Evolutionary conservation across 35 echinoderm and acorn worm genomes (phyloP), one percentile per base, ranked within the genome.

Genomic region (Strongylocentrotus purpuratus): DNA sequence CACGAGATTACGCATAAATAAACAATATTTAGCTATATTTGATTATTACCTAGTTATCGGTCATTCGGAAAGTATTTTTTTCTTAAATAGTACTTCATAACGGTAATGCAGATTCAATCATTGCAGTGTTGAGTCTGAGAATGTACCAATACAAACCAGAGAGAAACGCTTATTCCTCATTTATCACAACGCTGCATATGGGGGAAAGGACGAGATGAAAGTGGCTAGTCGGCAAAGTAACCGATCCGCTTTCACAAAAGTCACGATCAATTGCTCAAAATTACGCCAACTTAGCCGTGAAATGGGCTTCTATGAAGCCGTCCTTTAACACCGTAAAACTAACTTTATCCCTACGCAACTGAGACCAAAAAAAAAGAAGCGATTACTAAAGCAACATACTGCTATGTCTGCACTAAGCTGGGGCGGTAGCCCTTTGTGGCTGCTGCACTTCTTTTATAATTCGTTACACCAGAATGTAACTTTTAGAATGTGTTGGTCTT

Each of bases 241-340:
- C 65, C 22, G 65, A 78, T 78, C 65, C 25, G 22, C 65, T 78
- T 89, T 89, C 33, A 32, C 47, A 32, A 20, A 93, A 47, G 91
- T 93, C 91, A 93, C 91, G 91, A 58, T 58, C 91, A 93, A 93
- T 93, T 93, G 14, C 48, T 93, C 47, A 58, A 93, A 93, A 93
- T 93, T 58, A 46, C 13, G 91, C 45, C 47, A 93, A 93, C 33
- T 93, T 93, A 93, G 45, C 91, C 91, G 48, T 93, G 91, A 93
- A 93, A 93, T 93, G 91, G 48, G 48, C 48, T 93, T 58, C 46
- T 93, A 93, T 93, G 48, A 28, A 93, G 91, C 46, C 48, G 46
- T 93, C 91, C 46, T 93, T 93, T 93, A 33, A 58, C 91, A n/a
- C 91, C 48, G 18, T 93, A 93, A 93, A 93, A 93, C 48, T 93